Base-by-base conservation (phyloP, 2,888 invertebrate species). In the Galerucella pusilla region DNA sequence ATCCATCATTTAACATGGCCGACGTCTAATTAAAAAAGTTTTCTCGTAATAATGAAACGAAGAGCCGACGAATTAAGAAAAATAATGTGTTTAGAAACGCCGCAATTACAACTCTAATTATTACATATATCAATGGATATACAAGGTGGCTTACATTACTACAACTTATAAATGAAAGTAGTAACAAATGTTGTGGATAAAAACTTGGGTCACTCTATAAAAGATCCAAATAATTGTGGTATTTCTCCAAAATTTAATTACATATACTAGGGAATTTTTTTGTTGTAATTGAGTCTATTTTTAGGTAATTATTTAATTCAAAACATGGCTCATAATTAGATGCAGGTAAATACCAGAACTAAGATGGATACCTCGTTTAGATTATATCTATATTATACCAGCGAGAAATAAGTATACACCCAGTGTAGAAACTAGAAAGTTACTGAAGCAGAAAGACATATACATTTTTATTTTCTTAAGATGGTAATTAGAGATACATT, bases 261-360 rank as follows among this genome's bases (percentile, higher is more conserved):
- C 14, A 63, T 42, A 63, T 49, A 54, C 63, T 54, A 63, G 35
- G 20, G 64, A 59, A 66, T 60, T 72, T 72, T 72, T 61, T 66
- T 28, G 12, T 42, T 72, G 72, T 72, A 67, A 72, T 66, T 60
- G 72, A 72, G 66, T 57, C 66, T 66, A 49, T 57, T 71, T 71
- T 72, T 35, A 67, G 60, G 66, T 67, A 72, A 72, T 72, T 72
- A 72, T 72, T 72, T 72, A 72, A 72, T 72, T 72, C 72, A 72
- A 45, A 72, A 72, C 72, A 72, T 72, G 60, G 60, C 59, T 35
- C 28, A 35, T 72, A 72, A 72, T 72, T 57, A 67, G 59, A 72
- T 72, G 66, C 72, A 60, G 59, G 49, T 67, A 67, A 72, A 72
- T 72, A 72, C 70, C 70, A 70, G 70, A 63, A 72, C 72, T 67